Conservation (phyloP, 2,797 vertebrate species). For the Lagothrix lagotricha region DNA sequence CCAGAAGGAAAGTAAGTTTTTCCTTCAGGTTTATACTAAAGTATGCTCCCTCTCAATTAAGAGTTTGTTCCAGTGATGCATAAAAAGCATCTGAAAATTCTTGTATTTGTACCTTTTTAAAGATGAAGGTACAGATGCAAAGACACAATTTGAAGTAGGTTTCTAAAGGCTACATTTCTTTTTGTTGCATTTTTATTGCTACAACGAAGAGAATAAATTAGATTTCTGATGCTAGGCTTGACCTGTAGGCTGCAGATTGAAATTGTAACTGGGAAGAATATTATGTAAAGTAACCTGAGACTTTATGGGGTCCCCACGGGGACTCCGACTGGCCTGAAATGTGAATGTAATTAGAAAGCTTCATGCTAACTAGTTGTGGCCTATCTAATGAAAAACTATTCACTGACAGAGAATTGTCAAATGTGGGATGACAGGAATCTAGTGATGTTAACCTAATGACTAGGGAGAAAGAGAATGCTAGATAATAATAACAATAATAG, state of each 20-base stretch:
- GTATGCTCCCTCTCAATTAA: background rate
- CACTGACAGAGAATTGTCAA: background rate
- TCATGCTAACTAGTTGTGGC: background rate
- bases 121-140: background rate
- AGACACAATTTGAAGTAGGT: background rate
- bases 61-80: background rate
- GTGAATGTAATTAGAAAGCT: background rate
- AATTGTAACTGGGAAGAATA: background rate
- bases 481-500: background rate
- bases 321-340: background rate
- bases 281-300: background rate
- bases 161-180: background rate
- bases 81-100: conserved; percentile 2
- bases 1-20: background rate
- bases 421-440: background rate
- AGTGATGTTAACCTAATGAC: background rate
- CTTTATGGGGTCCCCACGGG: background rate
- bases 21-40: background rate
- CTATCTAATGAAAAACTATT: background rate
- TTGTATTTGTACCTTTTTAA: background rate
- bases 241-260: background rate
- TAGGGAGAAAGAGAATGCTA: background rate
- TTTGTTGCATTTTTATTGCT: background rate
- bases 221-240: background rate
- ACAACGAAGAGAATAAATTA: background rate